Evolutionary conservation across 2,888 invertebrate species (phyloP), one percentile per base, ranked within the genome.

Genomic region (Ypsolopha scabrella): DNA sequence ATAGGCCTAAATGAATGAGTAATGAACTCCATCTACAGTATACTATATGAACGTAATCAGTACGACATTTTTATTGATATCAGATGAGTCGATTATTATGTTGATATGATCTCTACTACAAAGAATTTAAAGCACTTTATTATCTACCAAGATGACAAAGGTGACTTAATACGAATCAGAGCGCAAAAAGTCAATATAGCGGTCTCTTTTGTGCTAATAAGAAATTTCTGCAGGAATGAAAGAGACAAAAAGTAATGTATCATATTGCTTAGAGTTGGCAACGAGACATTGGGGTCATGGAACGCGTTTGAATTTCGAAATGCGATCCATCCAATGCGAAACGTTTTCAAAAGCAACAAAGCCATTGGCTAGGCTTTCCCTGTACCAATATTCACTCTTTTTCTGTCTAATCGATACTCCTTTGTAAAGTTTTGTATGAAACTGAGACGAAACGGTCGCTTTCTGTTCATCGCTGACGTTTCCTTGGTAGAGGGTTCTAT

Each of bases 261-360:
- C 63, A 63, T 62, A 6, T 2, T 13, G 60, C 60, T 61, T 64
- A 60, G 58, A 66, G 60, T 61, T 60, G 60, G 63, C 61, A 56
- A 67, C 67, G 66, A 68, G 64, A 75, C 71, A 79, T 74, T 72
- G 80, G 78, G 85, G 83, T 85, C 83, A 85, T 74, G 71, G 80
- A 80, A 80, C 82, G 80, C 76, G 80, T 82, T 83, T 83, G 77
- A 83, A 83, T 82, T 82, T 81, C 79, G 80, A 83, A 81, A 79
- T 75, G 72, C 74, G 76, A 76, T 64, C 71, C 70, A 67, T 78
- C 85, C 85, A 85, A 85, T 85, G 70, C 80, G 72, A 70, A 67
- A 75, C 76, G 72, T 68, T 70, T 70, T 68, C 68, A 66, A 64
- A 65, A 68, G 68, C 63, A 65, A 64, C 61, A 62, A 63, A 72